A percentile compares a stretch with the other conserved stretches of the same genome.
phyloP scores from a whole-genome alignment of 2,888 invertebrate species.

The Pogonocherus hispidulus region DNA sequence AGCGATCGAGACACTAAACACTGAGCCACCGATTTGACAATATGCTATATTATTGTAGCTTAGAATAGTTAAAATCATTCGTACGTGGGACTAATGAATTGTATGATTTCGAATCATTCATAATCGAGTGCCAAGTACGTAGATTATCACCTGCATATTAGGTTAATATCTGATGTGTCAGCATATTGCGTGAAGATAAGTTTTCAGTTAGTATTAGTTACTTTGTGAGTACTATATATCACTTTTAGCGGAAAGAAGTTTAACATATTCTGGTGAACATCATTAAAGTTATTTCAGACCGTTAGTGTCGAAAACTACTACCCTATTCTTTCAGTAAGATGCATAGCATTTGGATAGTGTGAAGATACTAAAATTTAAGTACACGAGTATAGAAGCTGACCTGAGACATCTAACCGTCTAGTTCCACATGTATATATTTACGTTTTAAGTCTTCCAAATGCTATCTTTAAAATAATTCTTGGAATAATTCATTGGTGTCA shows the following conservation, averaged over 20 bases:
- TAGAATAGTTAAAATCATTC: not conserved
- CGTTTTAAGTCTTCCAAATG: not conserved
- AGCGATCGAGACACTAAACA: too few species aligned
- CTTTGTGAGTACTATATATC: not conserved
- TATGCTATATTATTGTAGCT: too few species aligned
- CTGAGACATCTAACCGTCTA: not conserved
- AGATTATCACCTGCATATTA: conserved; percentile 1
- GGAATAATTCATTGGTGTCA: not conserved
- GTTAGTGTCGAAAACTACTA: not conserved
- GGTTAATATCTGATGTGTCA: conserved; percentile 11
- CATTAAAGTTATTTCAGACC: not conserved
- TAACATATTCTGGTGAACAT: too few species aligned
- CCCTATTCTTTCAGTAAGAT: not conserved
- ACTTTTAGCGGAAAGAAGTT: not conserved
- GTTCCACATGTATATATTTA: not conserved
- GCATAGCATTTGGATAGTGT: not conserved
- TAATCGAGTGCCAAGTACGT: conserved; percentile 20
- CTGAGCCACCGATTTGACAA: too few species aligned
- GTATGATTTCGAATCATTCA: conserved; percentile 3
- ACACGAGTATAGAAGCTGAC: not conserved
- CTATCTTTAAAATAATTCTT: not conserved
- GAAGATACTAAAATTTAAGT: not conserved
- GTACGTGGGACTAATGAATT: not conserved
- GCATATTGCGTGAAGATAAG: not conserved
- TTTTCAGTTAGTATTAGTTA: not conserved